Evolutionary conservation across 2,797 vertebrate genomes (phyloP), one percentile per base, ranked within the genome.

Genomic region (Tadarida brasiliensis): DNA sequence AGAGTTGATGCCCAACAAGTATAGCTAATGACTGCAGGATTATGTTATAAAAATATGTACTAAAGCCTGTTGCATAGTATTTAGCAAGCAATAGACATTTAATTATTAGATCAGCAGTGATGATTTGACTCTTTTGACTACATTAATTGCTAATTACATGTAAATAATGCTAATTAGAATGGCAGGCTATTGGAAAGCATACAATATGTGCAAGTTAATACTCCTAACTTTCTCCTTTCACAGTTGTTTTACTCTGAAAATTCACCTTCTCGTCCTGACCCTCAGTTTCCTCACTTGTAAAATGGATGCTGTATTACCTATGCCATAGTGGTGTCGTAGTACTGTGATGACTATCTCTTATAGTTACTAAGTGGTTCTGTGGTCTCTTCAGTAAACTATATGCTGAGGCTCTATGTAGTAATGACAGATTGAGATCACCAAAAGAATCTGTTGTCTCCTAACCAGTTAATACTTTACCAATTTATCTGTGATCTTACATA

Each of bases 71-170:
- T 93, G n/a, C 4, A 26, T 57, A 81, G 14, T 90, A 87, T 94
- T 89, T 84, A 78, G n/a, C 30, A 90, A 39, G 56, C 86, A 84
- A 33, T 81, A 84, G 12, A 89, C 22, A 92, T 90, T 92, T 86
- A 91, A 94, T 77, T 87, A 86, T 84, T 93, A 81, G 61, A 82
- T 84, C 65, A 93, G 7, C 30, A 81, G 20, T 71, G 70, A 57
- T 88, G 33, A 67, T 94, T 88, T 74, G 26, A 81, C 28, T 92
- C 20, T 88, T 87, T 93, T 91, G 59, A 89, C 30, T 93, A n/a
- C 82, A 84, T 11, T 92, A 91, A 93, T 95, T 97, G 56, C 33
- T 95, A 63, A 65, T 93, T 84, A 65, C 54, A 92, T 78, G 94
- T 87, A 71, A 88, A 54, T 70, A 59, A 80, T 89, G 47, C 33